Conservation (phyloP, 2,113 vertebrate species). For the Tauraco erythrolophus region DNA sequence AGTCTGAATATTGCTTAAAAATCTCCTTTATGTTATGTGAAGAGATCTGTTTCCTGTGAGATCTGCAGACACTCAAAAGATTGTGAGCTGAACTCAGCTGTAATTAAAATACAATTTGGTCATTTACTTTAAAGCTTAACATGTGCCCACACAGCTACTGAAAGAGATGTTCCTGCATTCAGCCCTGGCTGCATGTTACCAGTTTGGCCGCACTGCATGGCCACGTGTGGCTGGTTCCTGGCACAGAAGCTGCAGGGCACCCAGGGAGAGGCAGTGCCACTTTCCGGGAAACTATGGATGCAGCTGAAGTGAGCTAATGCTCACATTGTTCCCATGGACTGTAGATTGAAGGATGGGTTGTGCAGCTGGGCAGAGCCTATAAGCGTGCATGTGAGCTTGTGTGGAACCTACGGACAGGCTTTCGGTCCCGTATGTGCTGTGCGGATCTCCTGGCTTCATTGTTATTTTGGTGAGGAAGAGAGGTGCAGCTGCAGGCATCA, state of each 20-base stretch:
- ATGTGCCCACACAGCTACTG: background rate
- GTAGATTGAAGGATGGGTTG: rapidly evolving
- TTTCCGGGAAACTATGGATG: rapidly evolving
- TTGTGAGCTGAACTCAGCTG: background rate
- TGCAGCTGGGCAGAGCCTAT: background rate
- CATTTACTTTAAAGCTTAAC: background rate
- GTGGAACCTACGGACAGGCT: background rate
- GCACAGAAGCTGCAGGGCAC: background rate
- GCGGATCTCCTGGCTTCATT: background rate
- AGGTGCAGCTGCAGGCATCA: background rate
- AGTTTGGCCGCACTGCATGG: rapidly evolving
- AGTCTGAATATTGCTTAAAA: background rate
- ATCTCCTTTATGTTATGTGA: background rate
- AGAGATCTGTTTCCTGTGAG: background rate
- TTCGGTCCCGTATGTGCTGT: background rate
- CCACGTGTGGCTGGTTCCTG: rapidly evolving
- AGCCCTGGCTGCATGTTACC: rapidly evolving
- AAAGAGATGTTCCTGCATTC: background rate
- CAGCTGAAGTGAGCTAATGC: rapidly evolving
- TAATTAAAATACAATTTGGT: background rate
- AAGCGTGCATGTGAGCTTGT: rapidly evolving
- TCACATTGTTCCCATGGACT: rapidly evolving
- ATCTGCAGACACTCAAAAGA: background rate
- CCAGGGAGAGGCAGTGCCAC: rapidly evolving
- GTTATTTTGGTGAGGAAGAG: rapidly evolving